A percentile compares a stretch with the other conserved stretches of the same genome.
phyloP scores from a whole-genome alignment of 2,888 invertebrate species.

The Tortricodes alternella region DNA sequence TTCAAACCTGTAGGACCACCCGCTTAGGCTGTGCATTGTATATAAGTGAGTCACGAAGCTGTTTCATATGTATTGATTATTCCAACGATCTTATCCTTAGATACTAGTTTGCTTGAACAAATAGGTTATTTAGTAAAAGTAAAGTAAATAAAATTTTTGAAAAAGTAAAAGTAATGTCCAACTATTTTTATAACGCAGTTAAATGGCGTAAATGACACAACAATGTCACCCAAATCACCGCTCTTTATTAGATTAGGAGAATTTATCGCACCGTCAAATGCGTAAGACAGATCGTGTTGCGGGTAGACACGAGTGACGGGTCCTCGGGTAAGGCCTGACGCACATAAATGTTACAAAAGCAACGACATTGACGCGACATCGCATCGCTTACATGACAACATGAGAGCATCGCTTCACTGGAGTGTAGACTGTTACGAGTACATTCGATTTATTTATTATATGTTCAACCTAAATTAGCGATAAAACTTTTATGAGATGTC shows the following conservation, averaged over 20 bases:
- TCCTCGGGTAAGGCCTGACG: no score
- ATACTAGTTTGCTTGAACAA: background rate
- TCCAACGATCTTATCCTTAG: no score
- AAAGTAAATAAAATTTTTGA: no score
- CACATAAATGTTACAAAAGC: background rate
- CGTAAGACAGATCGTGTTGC: constrained; percentile 43
- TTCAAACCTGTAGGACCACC: no score
- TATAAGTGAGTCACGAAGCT: no score
- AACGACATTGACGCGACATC: no score
- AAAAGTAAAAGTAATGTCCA: background rate
- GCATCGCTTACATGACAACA: background rate
- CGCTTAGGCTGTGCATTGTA: no score
- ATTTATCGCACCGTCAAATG: constrained; percentile 52
- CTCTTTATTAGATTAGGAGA: constrained; percentile 52
- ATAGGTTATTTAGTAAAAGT: no score
- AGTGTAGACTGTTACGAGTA: no score
- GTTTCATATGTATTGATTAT: no score
- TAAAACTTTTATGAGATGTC: constrained; percentile 61
- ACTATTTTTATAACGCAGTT: background rate
- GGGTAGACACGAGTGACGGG: background rate
- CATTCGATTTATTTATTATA: no score
- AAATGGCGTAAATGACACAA: constrained; percentile 19
- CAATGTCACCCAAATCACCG: constrained; percentile 44
- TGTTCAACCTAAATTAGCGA: constrained; percentile 35
- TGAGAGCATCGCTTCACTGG: background rate